These are phyloP conservation scores for Melanotaenia maccullochi DNA, from an alignment of 2,797 vertebrate species.

Conservation along the genomic window DNA sequence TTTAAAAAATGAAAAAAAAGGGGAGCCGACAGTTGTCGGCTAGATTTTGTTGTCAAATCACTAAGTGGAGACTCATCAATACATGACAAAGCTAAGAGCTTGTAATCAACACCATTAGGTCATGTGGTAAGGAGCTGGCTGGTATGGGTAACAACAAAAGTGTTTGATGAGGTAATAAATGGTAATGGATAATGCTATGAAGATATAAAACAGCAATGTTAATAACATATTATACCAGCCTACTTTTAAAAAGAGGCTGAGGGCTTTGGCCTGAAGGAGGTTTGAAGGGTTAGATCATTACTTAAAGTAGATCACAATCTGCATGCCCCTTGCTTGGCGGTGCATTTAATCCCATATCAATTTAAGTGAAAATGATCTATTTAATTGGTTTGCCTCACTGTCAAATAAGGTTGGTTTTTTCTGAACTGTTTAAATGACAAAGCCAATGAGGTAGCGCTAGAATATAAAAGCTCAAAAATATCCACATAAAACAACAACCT, in stretches of 20 bases:
- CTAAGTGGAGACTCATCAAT: constrained; percentile 9
- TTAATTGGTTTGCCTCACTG: too few species aligned
- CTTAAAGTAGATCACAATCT: background rate
- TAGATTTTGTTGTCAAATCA: constrained; percentile 45
- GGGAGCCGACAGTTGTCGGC: constrained; percentile 24
- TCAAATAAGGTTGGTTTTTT: background rate
- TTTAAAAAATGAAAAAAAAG: background rate
- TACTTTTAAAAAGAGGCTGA: background rate
- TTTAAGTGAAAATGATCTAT: background rate
- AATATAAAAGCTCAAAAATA: too few species aligned
- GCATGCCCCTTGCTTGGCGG: background rate
- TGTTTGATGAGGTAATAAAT: background rate
- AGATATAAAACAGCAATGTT: background rate
- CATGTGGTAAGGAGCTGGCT: constrained; percentile 1
- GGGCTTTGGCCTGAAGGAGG: background rate
- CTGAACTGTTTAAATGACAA: too few species aligned
- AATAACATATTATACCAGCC: too few species aligned
- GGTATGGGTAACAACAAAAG: constrained; percentile 1
- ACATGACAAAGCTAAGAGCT: constrained; percentile 20
- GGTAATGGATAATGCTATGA: too few species aligned
- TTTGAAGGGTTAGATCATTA: background rate
- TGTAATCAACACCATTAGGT: constrained; percentile 33
- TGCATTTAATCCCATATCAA: background rate
- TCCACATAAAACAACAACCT: too few species aligned
- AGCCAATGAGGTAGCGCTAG: too few species aligned